Evolutionary conservation across 1,140 invertebrate genomes (phyloP), one percentile per base, ranked within the genome.

Genomic region (Diorhabda sublineata): DNA sequence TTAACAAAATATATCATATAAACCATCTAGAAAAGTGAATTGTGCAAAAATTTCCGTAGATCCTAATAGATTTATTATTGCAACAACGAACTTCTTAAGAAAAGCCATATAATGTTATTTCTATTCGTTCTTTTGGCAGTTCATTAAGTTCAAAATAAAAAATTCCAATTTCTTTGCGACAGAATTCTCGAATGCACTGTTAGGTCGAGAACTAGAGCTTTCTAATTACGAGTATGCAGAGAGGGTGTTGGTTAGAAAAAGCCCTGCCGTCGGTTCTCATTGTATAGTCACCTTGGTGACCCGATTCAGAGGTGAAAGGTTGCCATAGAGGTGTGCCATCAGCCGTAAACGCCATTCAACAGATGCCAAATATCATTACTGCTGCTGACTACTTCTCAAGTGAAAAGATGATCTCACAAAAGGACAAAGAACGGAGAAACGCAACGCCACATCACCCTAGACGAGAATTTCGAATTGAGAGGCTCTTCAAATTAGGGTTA

Each of bases 251-350:
- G 6, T 52, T 6, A 52, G 47, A 52, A 52, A n/a, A 52, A n/a
- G 6, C 47, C 47, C n/a, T 52, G 6, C 47, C 47, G 47, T 41
- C 59, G 66, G 63, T 61, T 58, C 68, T 70, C 72, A 73, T 73
- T 73, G 72, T 73, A 69, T 73, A 67, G 72, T 73, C 69, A 71
- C 72, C 72, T 73, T 66, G 72, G 72, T 66, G 72, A 73, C 70
- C 69, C 47, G 47, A 52, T 61, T 52, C 57, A 56, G 60, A 69
- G 66, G 69, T 60, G 63, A 73, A 73, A 71, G 72, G 69, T 73
- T 70, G 69, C 69, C 58, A 71, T 70, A 70, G 72, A 63, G 52
- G 64, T 67, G 68, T 58, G 47, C 67, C 44, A 9, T 73, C 61
- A 65, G 43, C 56, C 67, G 72, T 69, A 52, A 73, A 73, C 65